Conservation (phyloP, 53 echinoderm and acorn worm species). For the Astropecten irregularis region DNA sequence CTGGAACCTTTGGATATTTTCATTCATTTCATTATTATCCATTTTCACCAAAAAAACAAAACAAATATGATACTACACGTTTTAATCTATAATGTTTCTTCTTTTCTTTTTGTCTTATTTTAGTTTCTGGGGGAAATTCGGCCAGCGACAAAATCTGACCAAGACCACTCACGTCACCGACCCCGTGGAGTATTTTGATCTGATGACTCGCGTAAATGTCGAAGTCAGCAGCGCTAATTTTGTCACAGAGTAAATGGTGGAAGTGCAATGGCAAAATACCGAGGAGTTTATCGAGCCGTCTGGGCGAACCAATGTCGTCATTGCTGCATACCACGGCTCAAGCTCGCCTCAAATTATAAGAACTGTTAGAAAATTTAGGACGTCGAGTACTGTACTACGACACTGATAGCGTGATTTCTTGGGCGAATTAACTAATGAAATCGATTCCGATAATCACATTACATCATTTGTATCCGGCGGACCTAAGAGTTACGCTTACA, state of each 20-base stretch:
- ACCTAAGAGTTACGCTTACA: conserved; percentile 66
- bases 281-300: conserved; percentile 12
- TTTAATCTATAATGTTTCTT: background rate
- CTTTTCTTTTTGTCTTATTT: no score
- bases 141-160: conserved; percentile 17
- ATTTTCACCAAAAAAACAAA: no score
- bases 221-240: conserved; percentile 4
- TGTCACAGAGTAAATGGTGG: conserved; percentile 9
- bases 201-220: background rate
- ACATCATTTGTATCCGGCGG: conserved; percentile 62
- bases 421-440: conserved; percentile 63
- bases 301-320: conserved; percentile 1
- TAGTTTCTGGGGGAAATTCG: conserved; percentile 47
- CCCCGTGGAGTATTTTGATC: background rate
- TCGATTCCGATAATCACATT: conserved; percentile 57
- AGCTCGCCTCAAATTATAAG: conserved; percentile 8
- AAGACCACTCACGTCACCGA: conserved; percentile 16
- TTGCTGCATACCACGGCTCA: conserved; percentile 10
- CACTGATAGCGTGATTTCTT: conserved; percentile 21
- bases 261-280: conserved; percentile 17
- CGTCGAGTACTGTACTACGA: conserved; percentile 7
- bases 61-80: no score
- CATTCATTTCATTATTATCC: no score
- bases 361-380: conserved; percentile 6
- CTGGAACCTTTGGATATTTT: no score